A percentile compares a stretch with the other conserved stretches of the same genome.
These are phyloP conservation scores for Schrankia costaestrigalis DNA, from an alignment of 2,888 invertebrate species.

Conservation along the genomic window DNA sequence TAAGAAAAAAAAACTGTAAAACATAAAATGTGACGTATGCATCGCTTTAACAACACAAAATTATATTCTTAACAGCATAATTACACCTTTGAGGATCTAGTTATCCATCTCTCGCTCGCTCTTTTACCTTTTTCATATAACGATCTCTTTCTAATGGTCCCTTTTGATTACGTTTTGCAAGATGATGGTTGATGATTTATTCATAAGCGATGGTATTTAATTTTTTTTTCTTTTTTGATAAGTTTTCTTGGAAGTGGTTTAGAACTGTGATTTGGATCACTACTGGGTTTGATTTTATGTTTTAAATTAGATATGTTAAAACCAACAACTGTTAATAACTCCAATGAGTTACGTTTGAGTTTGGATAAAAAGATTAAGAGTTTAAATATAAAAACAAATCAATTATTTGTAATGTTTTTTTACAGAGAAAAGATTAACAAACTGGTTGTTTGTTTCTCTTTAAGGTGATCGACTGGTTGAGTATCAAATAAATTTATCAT, in stretches of 20 bases:
- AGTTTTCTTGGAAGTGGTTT: conserved; percentile 46
- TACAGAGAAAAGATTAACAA: too few species aligned
- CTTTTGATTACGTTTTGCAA: conserved; percentile 44
- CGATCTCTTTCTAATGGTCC: conserved; percentile 37
- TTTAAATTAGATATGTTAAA: conserved; percentile 22
- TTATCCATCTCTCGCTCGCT: conserved; percentile 40
- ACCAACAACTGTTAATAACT: conserved; percentile 18
- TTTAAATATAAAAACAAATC: too few species aligned
- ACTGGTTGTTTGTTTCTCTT: too few species aligned
- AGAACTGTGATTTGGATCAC: conserved; percentile 52
- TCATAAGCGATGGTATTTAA: conserved; percentile 49
- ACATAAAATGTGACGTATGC: conserved; percentile 53
- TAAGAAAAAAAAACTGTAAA: conserved; percentile 38
- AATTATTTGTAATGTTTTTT: too few species aligned
- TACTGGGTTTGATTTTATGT: conserved; percentile 49
- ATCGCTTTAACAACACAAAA: conserved; percentile 58
- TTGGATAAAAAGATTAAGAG: too few species aligned
- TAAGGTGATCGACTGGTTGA: too few species aligned
- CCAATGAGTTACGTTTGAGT: too few species aligned
- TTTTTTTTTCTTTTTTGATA: conserved; percentile 35
- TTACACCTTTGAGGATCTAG: conserved; percentile 53
- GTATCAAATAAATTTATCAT: too few species aligned
- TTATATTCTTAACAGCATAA: conserved; percentile 70
- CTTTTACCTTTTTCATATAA: conserved; percentile 13
- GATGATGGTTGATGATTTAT: conserved; percentile 54